Conservation (phyloP, 1,140 invertebrate genomes). For the Lordiphosa collinella region DNA sequence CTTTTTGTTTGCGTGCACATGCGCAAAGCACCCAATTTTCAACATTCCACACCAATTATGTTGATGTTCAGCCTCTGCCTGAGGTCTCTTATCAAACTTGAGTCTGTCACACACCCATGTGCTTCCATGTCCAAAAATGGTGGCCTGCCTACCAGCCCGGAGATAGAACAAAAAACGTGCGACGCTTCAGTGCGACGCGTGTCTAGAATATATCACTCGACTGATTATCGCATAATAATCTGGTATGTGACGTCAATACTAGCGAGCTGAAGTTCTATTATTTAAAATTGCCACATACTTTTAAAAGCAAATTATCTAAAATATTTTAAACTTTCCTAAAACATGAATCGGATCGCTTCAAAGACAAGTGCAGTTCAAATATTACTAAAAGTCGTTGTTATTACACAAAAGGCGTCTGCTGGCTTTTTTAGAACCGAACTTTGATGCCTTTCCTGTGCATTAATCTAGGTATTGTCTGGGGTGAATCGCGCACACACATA, state of each 20-base stretch:
- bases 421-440: too few species aligned
- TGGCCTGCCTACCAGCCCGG: slow-evolving; percentile 24
- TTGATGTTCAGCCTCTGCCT: not conserved
- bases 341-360: too few species aligned
- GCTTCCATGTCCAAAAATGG: slow-evolving; percentile 35
- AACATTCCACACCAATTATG: slow-evolving; percentile 21
- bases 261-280: too few species aligned
- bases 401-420: too few species aligned
- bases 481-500: too few species aligned
- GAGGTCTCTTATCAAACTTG: slow-evolving; percentile 44
- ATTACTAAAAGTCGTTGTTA: too few species aligned
- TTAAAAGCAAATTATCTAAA: too few species aligned
- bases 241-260: slow-evolving; percentile 52
- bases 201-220: slow-evolving; percentile 61
- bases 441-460: too few species aligned
- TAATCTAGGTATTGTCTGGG: too few species aligned
- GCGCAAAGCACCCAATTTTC: slow-evolving; percentile 10
- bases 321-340: too few species aligned
- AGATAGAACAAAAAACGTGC: slow-evolving; percentile 44
- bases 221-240: slow-evolving; percentile 54
- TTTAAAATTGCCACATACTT: too few species aligned
- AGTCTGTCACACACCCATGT: slow-evolving; percentile 51
- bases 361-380: too few species aligned
- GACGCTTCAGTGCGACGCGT: slow-evolving; percentile 53
- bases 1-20: slow-evolving; percentile 19